Base-by-base conservation (phyloP, 2,113 vertebrate genomes). In the Thryonomys swinderianus region DNA sequence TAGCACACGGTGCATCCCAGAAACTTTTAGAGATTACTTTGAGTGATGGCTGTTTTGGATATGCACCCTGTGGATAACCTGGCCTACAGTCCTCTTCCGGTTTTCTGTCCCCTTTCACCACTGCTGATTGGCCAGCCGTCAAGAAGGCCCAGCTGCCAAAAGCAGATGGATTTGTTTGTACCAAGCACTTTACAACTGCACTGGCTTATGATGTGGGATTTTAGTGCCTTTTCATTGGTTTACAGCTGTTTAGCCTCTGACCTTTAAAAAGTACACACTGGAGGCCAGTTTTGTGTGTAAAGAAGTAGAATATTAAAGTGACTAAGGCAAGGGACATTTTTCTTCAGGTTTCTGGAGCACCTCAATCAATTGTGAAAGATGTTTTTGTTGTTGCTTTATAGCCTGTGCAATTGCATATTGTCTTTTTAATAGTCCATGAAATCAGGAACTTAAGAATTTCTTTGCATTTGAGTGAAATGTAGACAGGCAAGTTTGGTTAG, bases 221-320 rank as follows among this genome's bases (percentile, higher is more conserved):
- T 83, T 14, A 3, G 5, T 57, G 81, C 71, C 0, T 84, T 78
- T 84, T 64, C 64, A 4, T 45, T 73, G 37, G n/a, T 42, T 93
- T 79, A 23, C 93, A 67, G 90, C 37, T 57, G 1, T 84, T 82
- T 16, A 76, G 40, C 48, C 5, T 95, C 90, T 96, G 97, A 76
- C 88, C 84, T 92, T 93, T 92, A 32, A 92, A 45, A 91, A 82
- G 82, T 53, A 1, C 69, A 6, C 0, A 0, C 27, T 0, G 34
- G 10, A 95, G n/a, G 64, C 20, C 7, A 18, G 64, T 69, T 3
- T 0, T 5, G 10, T 3, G 12, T 34, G 51, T 42, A 53, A 85
- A 61, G 27, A 20, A 59, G n/a, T 25, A 7, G 69, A 17, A 20
- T 53, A 1, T 13, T 57, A 57, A 34, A 30, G 23, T 45, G 34